Evolutionary conservation across 2,888 invertebrate genomes (phyloP).

Genomic region (Machimus atricapillus): DNA sequence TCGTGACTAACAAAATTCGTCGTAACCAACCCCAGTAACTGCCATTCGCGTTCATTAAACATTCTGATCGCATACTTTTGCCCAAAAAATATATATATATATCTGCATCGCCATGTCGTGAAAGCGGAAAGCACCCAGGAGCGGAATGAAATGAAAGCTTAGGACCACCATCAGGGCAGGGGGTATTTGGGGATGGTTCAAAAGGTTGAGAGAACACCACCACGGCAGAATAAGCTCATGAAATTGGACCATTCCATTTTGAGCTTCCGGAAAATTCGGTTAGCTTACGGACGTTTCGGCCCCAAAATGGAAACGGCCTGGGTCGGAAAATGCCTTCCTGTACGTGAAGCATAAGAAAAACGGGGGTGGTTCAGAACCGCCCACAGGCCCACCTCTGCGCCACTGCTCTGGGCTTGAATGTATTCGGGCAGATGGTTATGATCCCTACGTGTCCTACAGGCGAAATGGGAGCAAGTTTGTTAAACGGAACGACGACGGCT

Average conservation of each 20-base stretch:
- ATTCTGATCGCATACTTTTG: constrained; percentile 41
- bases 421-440: constrained; percentile 47
- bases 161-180: not conserved
- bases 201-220: not conserved
- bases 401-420: constrained; percentile 36
- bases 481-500: constrained; percentile 34
- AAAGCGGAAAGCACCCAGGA: constrained; percentile 18
- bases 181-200: not conserved
- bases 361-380: not conserved
- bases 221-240: constrained; percentile 27
- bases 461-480: constrained; percentile 43
- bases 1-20: constrained; percentile 32
- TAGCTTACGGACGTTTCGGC: constrained; percentile 26
- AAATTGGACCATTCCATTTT: constrained; percentile 18
- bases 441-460: constrained; percentile 46
- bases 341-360: constrained; percentile 29
- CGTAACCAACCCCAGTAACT: constrained; percentile 14
- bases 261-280: constrained; percentile 26
- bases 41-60: constrained; percentile 36
- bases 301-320: not conserved
- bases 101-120: constrained; percentile 35
- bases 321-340: constrained; percentile 7
- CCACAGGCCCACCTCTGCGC: constrained; percentile 7
- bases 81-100: not conserved
- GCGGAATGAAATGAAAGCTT: constrained; percentile 26